phyloP scores from a whole-genome alignment of 2,113 vertebrate species.

The Nothocercus julius region DNA sequence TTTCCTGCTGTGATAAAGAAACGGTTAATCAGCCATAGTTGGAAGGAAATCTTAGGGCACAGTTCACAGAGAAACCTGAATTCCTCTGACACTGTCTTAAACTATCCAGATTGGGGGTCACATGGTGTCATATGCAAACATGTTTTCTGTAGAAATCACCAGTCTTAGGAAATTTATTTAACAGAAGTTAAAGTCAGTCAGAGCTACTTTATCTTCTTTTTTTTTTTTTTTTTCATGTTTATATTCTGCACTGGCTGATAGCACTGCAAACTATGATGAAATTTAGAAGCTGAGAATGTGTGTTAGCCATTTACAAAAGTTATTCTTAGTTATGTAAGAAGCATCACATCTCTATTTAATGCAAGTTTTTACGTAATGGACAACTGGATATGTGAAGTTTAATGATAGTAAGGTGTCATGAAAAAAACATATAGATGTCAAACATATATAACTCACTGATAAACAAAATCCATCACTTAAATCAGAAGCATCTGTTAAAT shows the following conservation, averaged over 20 bases:
- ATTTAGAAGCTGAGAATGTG: conserved; percentile 2
- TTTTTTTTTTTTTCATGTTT: background rate
- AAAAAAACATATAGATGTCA: background rate
- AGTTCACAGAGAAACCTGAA: background rate
- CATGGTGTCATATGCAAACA: background rate
- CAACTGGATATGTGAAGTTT: background rate
- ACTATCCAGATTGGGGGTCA: background rate
- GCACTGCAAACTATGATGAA: background rate
- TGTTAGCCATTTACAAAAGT: background rate
- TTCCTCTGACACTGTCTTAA: background rate
- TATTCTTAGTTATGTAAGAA: background rate
- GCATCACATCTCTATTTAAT: background rate
- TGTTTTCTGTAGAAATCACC: background rate
- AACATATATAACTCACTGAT: background rate
- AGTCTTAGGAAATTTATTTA: background rate
- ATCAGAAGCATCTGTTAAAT: background rate
- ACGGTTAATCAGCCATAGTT: background rate
- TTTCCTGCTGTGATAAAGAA: background rate
- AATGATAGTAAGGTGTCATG: background rate
- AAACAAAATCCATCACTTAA: background rate
- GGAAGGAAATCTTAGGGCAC: background rate
- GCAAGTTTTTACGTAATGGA: background rate
- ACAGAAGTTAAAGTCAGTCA: background rate
- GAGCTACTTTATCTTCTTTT: background rate
- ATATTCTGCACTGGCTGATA: background rate